Evolutionary conservation across 2,797 vertebrate genomes (phyloP).

Genomic region (Balearica regulorum): DNA sequence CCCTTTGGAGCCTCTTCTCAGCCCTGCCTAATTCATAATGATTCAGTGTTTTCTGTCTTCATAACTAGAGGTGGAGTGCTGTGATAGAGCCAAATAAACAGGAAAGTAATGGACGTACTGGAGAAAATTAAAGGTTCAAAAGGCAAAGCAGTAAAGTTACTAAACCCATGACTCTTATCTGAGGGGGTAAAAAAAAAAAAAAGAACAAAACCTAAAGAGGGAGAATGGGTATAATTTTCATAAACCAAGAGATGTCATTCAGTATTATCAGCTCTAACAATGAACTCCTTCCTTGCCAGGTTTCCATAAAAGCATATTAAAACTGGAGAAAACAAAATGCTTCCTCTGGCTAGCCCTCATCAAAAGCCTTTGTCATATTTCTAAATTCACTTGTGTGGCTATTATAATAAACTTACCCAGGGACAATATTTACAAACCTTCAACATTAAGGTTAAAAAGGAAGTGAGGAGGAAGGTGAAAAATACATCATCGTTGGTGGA

Average conservation of each 20-base stretch:
- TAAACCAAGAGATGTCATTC: not conserved
- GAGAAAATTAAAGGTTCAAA: not conserved
- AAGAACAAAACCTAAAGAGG: not conserved
- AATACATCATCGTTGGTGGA: not conserved
- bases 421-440: not conserved
- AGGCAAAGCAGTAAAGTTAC: not conserved
- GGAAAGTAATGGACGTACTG: not conserved
- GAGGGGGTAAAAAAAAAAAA: too few species aligned
- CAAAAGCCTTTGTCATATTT: not conserved
- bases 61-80: not conserved
- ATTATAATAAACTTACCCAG: not conserved
- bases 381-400: not conserved
- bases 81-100: constrained; percentile 22
- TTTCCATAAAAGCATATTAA: not conserved
- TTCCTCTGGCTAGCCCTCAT: not conserved
- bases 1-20: not conserved
- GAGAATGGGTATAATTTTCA: not conserved
- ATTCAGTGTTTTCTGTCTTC: constrained; percentile 10
- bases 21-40: not conserved
- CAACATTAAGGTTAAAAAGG: not conserved
- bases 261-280: not conserved
- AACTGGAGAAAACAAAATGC: not conserved
- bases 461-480: not conserved
- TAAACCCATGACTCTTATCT: not conserved
- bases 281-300: not conserved